Evolutionary conservation across 2,113 vertebrate genomes (phyloP).

Genomic region (Toxotes jaculatrix): DNA sequence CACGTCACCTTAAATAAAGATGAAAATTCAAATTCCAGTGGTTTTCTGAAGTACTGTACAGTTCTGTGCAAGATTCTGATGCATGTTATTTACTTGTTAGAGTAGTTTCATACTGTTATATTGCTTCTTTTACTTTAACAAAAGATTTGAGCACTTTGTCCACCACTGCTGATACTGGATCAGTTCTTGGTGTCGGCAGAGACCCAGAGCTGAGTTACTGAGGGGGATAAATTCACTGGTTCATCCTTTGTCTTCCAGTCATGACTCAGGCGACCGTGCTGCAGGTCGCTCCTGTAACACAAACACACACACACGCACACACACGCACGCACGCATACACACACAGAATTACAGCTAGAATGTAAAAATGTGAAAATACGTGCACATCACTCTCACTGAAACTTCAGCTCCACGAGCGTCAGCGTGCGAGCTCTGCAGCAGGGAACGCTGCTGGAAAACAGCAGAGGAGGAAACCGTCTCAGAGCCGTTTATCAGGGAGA

Average conservation of each 20-base stretch:
- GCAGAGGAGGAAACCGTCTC: constrained; percentile 21
- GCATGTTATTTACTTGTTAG: too few relatives aligned
- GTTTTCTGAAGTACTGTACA: background rate
- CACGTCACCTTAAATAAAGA: too few relatives aligned
- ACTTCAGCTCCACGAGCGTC: background rate
- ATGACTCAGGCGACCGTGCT: background rate
- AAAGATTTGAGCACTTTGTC: background rate
- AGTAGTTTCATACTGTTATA: background rate
- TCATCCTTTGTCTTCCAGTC: background rate
- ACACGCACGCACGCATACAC: too few relatives aligned
- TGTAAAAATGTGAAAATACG: background rate
- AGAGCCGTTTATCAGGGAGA: constrained; percentile 32
- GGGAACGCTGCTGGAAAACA: background rate
- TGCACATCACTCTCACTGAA: background rate
- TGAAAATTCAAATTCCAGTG: too few relatives aligned
- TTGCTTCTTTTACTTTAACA: too few relatives aligned
- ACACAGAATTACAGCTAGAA: background rate
- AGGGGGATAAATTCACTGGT: background rate
- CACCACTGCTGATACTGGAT: background rate
- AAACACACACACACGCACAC: too few relatives aligned
- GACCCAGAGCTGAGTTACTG: background rate
- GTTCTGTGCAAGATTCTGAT: too few relatives aligned
- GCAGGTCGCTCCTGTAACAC: too few relatives aligned
- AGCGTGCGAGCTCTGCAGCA: constrained; percentile 13
- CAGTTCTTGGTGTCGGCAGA: background rate